Evolutionary conservation across 2,797 vertebrate species (phyloP).

Genomic region (Typhlichthys eigenmanni): DNA sequence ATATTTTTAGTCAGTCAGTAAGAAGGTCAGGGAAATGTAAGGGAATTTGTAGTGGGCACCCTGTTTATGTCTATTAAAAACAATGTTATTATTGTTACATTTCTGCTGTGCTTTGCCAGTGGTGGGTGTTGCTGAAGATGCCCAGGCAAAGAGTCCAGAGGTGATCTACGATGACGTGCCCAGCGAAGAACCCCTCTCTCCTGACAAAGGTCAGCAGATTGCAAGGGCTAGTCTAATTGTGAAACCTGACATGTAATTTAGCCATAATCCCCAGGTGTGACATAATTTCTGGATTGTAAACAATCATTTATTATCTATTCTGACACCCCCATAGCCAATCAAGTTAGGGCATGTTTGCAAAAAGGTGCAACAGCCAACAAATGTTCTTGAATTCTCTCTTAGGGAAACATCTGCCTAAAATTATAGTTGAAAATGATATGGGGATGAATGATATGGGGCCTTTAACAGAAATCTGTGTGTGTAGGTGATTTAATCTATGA

Average conservation of each 20-base stretch:
- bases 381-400: neutral
- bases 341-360: too few species aligned
- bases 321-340: too few species aligned
- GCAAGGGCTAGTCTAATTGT: neutral
- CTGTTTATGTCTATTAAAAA: constrained; percentile 16
- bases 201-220: constrained; percentile 67
- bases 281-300: too few species aligned
- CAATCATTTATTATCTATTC: too few species aligned
- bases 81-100: constrained; percentile 23
- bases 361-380: neutral
- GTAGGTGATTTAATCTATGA: constrained; percentile 82
- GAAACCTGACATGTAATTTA: too few species aligned
- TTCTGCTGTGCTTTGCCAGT: constrained; percentile 19
- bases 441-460: too few species aligned
- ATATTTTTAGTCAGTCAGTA: too few species aligned
- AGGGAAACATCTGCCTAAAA: neutral
- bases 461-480: constrained; percentile 17
- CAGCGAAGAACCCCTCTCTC: constrained; percentile 73
- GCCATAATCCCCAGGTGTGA: too few species aligned
- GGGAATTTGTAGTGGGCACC: too few species aligned
- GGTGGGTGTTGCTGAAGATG: constrained; percentile 23
- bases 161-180: constrained; percentile 96
- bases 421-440: too few species aligned
- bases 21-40: too few species aligned
- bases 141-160: constrained; percentile 61